phyloP scores from a whole-genome alignment of 2,797 vertebrate species.

The Labroides dimidiatus region DNA sequence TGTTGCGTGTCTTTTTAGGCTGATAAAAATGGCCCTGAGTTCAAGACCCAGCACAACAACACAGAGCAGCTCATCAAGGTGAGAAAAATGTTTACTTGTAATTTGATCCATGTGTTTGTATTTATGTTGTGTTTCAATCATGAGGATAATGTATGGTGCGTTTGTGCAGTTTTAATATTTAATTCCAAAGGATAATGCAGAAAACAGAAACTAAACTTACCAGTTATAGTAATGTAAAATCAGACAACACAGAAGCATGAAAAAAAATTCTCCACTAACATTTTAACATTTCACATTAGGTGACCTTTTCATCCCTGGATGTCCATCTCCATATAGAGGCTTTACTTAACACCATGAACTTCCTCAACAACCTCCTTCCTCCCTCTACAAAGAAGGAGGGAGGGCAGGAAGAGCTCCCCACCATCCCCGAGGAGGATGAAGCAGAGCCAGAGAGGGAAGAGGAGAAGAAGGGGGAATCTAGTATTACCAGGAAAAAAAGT shows the following conservation, averaged over 20 bases:
- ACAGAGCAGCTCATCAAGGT: constrained; percentile 95
- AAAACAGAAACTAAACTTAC: no score
- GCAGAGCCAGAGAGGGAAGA: constrained; percentile 85
- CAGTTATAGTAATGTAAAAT: no score
- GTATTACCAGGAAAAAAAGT: constrained; percentile 77
- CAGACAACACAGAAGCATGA: neutral
- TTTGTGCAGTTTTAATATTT: neutral
- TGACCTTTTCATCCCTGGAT: constrained; percentile 95
- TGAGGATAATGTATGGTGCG: neutral
- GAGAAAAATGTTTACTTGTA: constrained; percentile 39
- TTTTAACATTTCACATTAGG: constrained; percentile 63
- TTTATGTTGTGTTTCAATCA: neutral
- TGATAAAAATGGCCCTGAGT: constrained; percentile 89
- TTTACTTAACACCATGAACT: constrained; percentile 92
- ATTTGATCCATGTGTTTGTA: neutral
- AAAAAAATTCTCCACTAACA: neutral
- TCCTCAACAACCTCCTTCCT: constrained; percentile 89
- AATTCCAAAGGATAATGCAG: no score
- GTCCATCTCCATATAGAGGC: constrained; percentile 96
- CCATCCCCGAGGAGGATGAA: constrained; percentile 84
- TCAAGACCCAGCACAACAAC: constrained; percentile 88
- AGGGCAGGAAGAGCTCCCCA: constrained; percentile 75
- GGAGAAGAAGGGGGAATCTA: constrained; percentile 85
- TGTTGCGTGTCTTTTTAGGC: constrained; percentile 80
- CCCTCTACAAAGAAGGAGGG: constrained; percentile 83